Evolutionary conservation across 1,140 invertebrate species (phyloP).

Genomic region (Dolichoris vasculosae): DNA sequence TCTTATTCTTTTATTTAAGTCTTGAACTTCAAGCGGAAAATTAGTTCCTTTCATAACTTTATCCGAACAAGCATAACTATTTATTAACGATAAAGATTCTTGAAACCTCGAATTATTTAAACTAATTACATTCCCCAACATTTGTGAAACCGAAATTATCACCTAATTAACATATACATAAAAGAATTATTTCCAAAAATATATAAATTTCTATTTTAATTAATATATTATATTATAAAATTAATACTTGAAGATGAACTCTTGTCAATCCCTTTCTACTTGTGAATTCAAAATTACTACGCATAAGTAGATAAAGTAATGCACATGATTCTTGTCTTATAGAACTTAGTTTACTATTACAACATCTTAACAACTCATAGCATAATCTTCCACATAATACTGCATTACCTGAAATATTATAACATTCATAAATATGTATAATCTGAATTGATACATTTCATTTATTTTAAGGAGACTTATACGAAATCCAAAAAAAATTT

Average conservation of each 20-base stretch:
- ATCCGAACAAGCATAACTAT: constrained; percentile 93
- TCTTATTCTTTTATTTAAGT: constrained; percentile 91
- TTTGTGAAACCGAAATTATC: constrained; percentile 94
- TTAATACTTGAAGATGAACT: constrained; percentile 84
- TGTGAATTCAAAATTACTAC: constrained; percentile 93
- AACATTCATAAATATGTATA: background rate
- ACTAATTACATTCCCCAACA: constrained; percentile 89
- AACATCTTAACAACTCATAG: constrained; percentile 86
- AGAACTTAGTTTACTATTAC: constrained; percentile 85
- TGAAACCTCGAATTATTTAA: constrained; percentile 92
- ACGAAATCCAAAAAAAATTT: no score
- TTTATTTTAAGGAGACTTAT: no score
- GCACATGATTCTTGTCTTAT: constrained; percentile 92
- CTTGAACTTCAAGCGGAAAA: constrained; percentile 92
- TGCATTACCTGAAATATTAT: constrained; percentile 80
- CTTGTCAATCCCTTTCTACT: constrained; percentile 87
- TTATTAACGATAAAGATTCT: constrained; percentile 93
- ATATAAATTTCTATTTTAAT: background rate
- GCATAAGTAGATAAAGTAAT: constrained; percentile 92
- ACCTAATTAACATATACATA: constrained; percentile 71
- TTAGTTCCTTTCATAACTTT: constrained; percentile 94
- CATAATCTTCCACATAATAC: constrained; percentile 89
- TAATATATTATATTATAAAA: background rate
- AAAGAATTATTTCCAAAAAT: background rate
- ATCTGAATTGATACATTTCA: background rate